These are phyloP conservation scores for Sepiola atlantica DNA, from an alignment of 2,888 invertebrate species.

Conservation along the genomic window DNA sequence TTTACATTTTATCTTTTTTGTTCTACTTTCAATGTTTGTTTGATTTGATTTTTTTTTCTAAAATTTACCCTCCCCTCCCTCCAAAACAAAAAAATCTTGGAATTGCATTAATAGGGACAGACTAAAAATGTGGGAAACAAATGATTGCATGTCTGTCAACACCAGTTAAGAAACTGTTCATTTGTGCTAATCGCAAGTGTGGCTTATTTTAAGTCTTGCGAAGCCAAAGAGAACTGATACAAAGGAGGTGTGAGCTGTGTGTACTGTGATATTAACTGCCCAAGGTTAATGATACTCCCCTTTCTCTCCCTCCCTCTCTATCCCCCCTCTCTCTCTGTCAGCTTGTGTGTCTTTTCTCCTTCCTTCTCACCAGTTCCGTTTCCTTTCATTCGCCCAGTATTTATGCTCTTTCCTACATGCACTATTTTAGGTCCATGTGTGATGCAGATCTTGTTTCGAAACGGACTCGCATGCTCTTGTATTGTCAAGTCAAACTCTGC, in stretches of 20 bases:
- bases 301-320: not conserved
- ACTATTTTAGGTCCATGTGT: not conserved
- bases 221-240: not conserved
- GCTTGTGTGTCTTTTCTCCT: not conserved
- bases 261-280: not conserved
- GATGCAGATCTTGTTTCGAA: not conserved
- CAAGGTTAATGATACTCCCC: not conserved
- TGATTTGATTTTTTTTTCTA: not conserved
- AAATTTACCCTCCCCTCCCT: not conserved
- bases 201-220: conserved; percentile 7
- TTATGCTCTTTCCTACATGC: not conserved
- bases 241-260: not conserved
- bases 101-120: not conserved
- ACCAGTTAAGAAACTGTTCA: conserved; percentile 32
- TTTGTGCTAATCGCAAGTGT: conserved; percentile 32
- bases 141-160: conserved; percentile 32
- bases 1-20: not conserved
- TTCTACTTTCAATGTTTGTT: not conserved
- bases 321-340: not conserved
- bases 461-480: not conserved
- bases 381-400: not conserved
- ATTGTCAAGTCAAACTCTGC: not conserved
- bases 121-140: not conserved
- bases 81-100: not conserved
- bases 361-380: not conserved